Evolutionary conservation across 2,113 vertebrate genomes (phyloP).

Genomic region (Tachysurus vachellii): DNA sequence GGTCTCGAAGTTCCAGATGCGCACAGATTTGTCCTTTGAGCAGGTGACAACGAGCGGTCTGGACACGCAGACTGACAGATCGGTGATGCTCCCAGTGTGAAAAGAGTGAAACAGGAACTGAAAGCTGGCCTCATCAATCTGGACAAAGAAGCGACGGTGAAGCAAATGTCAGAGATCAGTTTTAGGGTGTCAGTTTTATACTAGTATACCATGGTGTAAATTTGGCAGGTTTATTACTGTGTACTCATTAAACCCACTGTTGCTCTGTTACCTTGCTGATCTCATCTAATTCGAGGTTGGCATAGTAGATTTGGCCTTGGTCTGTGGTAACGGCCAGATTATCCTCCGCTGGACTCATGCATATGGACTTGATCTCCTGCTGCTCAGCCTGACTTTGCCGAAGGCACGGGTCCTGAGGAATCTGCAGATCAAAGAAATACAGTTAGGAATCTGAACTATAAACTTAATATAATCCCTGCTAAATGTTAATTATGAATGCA

Average conservation of each 20-base stretch:
- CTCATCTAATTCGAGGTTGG: conserved; percentile 75
- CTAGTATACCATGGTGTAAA: not conserved
- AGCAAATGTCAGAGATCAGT: not conserved
- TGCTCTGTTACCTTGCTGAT: conserved; percentile 59
- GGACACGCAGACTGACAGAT: conserved; percentile 81
- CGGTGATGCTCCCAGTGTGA: conserved; percentile 84
- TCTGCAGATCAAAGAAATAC: conserved; percentile 66
- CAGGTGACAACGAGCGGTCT: conserved; percentile 88
- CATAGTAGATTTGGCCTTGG: conserved; percentile 82
- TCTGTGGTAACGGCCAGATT: conserved; percentile 78
- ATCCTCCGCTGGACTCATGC: conserved; percentile 88
- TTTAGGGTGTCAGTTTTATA: not conserved
- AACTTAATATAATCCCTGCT: not conserved
- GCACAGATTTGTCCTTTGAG: conserved; percentile 86
- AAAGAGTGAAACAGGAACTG: conserved; percentile 79
- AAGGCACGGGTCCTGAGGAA: conserved; percentile 74
- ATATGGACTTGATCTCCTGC: conserved; percentile 73
- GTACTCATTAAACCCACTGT: not conserved
- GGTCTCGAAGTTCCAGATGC: conserved; percentile 90
- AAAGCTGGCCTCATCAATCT: conserved; percentile 80
- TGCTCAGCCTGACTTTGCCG: conserved; percentile 65
- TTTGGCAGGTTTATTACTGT: not conserved
- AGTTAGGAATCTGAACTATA: not conserved
- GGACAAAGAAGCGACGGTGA: not conserved
- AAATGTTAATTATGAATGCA: not conserved